phyloP scores from a whole-genome alignment of 2,113 vertebrate species.

The Litocranius walleri region DNA sequence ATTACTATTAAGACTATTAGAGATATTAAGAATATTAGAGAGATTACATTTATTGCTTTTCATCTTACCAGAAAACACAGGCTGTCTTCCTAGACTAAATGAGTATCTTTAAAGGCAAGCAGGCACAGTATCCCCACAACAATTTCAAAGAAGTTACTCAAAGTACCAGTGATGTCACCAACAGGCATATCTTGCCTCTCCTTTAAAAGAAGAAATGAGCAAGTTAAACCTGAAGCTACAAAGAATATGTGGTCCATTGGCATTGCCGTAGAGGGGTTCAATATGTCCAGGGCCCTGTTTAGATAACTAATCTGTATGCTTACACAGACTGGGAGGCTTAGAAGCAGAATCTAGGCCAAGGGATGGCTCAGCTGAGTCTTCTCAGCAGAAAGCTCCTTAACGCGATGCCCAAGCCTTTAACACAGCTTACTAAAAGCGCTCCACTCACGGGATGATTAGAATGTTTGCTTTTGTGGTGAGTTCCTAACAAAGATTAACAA shows the following conservation, averaged over 20 bases:
- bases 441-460: slow-evolving; percentile 91
- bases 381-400: slow-evolving; percentile 88
- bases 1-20: slow-evolving; percentile 79
- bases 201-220: slow-evolving; percentile 91
- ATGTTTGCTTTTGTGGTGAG: slow-evolving; percentile 90
- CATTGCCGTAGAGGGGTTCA: slow-evolving; percentile 90
- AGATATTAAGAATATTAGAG: slow-evolving; percentile 78
- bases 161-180: slow-evolving; percentile 86
- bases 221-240: slow-evolving; percentile 88
- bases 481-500: slow-evolving; percentile 89
- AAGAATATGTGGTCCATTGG: slow-evolving; percentile 91
- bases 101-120: slow-evolving; percentile 91
- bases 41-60: slow-evolving; percentile 79
- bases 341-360: slow-evolving; percentile 85
- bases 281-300: slow-evolving; percentile 91
- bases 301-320: slow-evolving; percentile 94
- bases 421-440: slow-evolving; percentile 88
- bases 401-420: slow-evolving; percentile 89
- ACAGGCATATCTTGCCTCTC: slow-evolving; percentile 89
- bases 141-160: slow-evolving; percentile 90
- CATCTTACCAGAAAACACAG: slow-evolving; percentile 87
- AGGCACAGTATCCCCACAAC: slow-evolving; percentile 89
- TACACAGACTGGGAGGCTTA: slow-evolving; percentile 87
- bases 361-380: slow-evolving; percentile 80
- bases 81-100: slow-evolving; percentile 84